Evolutionary conservation across 2,888 invertebrate species (phyloP).

Genomic region (Eugnorisma glareosa): DNA sequence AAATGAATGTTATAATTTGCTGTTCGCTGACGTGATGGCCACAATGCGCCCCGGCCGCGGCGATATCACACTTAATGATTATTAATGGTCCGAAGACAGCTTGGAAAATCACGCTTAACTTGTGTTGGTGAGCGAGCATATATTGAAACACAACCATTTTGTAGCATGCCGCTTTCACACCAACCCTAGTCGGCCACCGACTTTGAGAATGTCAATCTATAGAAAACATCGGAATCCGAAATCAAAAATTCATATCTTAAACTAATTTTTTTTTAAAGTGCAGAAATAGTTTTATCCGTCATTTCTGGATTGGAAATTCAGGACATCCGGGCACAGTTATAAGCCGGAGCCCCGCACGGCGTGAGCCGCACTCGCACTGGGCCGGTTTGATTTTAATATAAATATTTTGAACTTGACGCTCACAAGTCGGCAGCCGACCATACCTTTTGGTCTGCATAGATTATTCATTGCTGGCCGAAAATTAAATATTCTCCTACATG

Average conservation of each 20-base stretch:
- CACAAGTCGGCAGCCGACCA: background rate
- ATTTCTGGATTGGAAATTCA: background rate
- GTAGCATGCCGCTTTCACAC: background rate
- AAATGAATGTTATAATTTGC: slow-evolving; percentile 87
- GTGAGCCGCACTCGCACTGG: background rate
- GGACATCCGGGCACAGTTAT: background rate
- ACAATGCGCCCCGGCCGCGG: slow-evolving; percentile 76
- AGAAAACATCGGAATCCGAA: background rate
- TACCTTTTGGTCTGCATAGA: background rate
- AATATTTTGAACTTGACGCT: background rate
- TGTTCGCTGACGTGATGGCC: slow-evolving; percentile 73
- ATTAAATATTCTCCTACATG: background rate
- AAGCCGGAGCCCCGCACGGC: background rate
- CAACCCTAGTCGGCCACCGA: background rate
- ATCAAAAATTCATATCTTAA: background rate
- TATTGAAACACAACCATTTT: slow-evolving; percentile 30
- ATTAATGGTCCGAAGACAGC: slow-evolving; percentile 82
- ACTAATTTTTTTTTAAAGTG: background rate
- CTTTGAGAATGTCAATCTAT: background rate
- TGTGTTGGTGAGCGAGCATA: slow-evolving; percentile 44
- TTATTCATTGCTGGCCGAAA: background rate
- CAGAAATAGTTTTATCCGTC: background rate
- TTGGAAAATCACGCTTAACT: slow-evolving; percentile 77
- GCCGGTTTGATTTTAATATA: background rate
- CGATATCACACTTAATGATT: slow-evolving; percentile 83